A percentile compares a stretch with the other conserved stretches of the same genome.
Evolutionary conservation across 2,888 invertebrate genomes (phyloP).

Genomic region (Lasioglossum morio): DNA sequence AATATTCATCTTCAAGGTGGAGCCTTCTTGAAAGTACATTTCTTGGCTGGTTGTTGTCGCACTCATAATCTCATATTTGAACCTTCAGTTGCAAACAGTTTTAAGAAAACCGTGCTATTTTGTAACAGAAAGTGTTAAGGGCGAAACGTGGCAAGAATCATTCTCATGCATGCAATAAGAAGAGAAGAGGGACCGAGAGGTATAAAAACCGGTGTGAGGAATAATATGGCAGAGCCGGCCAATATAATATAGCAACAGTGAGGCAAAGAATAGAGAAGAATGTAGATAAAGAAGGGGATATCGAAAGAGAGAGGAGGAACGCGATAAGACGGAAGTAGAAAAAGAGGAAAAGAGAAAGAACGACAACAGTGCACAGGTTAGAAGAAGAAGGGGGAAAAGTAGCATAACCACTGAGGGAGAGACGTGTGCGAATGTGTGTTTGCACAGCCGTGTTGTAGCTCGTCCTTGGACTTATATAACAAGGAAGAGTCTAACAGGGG

Average conservation of each 20-base stretch:
- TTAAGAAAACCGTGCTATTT: neutral
- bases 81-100: neutral
- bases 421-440: slow-evolving; percentile 17
- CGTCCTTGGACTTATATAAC: slow-evolving; percentile 80
- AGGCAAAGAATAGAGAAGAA: slow-evolving; percentile 37
- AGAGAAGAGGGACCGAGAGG: neutral
- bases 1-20: neutral
- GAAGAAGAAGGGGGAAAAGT: slow-evolving; percentile 26
- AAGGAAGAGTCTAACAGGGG: slow-evolving; percentile 65
- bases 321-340: slow-evolving; percentile 30
- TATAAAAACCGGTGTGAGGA: neutral
- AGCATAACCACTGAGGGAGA: slow-evolving; percentile 26
- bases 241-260: slow-evolving; percentile 39
- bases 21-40: no score
- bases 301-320: slow-evolving; percentile 27
- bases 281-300: neutral
- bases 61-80: no score
- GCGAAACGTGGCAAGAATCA: neutral
- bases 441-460: slow-evolving; percentile 51
- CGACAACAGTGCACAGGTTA: slow-evolving; percentile 24
- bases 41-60: no score
- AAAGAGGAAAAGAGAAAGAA: slow-evolving; percentile 22
- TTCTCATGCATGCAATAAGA: neutral
- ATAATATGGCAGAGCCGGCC: neutral
- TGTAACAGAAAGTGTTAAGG: neutral